A percentile compares a stretch with the other conserved stretches of the same genome.
Conservation (phyloP, 1,140 invertebrate genomes). For the Conopomorpha cramerella region DNA sequence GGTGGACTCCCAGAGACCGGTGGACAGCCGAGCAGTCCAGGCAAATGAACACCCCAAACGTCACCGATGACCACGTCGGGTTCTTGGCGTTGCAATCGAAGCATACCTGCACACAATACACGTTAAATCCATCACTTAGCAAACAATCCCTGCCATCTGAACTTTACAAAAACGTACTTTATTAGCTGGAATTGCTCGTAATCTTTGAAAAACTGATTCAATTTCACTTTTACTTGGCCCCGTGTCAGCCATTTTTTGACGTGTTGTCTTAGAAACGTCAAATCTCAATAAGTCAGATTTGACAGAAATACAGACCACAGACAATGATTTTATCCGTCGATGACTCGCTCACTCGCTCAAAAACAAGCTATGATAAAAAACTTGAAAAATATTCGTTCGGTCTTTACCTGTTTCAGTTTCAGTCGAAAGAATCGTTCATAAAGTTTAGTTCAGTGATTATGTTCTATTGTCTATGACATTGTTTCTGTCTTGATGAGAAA, state of each 20-base stretch:
- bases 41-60: constrained; percentile 99
- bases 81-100: constrained; percentile 99
- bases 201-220: constrained; percentile 85
- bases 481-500: too few species aligned
- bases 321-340: too few species aligned
- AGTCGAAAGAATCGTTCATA: too few species aligned
- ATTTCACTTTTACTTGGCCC: constrained; percentile 78
- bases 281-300: too few species aligned
- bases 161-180: constrained; percentile 64
- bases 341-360: too few species aligned
- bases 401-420: too few species aligned
- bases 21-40: constrained; percentile 99
- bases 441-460: too few species aligned
- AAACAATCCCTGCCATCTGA: constrained; percentile 5
- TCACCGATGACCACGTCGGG: constrained; percentile 99
- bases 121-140: constrained; percentile 19
- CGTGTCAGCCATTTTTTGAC: constrained; percentile 68
- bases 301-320: too few species aligned
- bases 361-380: too few species aligned
- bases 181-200: constrained; percentile 85
- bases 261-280: constrained; percentile 27
- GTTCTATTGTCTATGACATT: too few species aligned
- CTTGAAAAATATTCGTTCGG: too few species aligned
- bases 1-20: constrained; percentile 93
- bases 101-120: constrained; percentile 75